Base-by-base conservation (phyloP, 1,140 invertebrate species). In the Aphidius gifuensis region DNA sequence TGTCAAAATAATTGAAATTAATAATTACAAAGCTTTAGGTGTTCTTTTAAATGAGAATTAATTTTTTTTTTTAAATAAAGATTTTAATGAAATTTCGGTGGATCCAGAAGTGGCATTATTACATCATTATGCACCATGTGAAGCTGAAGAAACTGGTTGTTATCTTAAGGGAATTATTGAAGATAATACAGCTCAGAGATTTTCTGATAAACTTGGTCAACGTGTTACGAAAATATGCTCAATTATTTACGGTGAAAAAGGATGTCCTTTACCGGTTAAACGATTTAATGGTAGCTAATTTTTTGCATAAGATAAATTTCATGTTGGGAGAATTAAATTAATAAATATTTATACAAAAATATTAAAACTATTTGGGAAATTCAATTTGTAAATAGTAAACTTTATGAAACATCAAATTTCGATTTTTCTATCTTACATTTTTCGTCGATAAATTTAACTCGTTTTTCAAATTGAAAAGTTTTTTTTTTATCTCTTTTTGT, bases 111-210 rank as follows among this genome's bases (percentile, higher is more conserved):
- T 68, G 5, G 69, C 69, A 16, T 60, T 70, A 7, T 64, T 65
- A 4, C 69, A 70, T 45, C 66, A 69, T 50, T 70, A 69, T 59
- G 49, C 68, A 43, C 61, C 61, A 6, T 69, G 82, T 67, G 83
- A 84, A 66, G 84, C 82, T 66, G 83, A 82, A 23, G 82, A 82
- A 6, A 73, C 79, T 60, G 83, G 83, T 58, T 87, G 85, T 67
- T 80, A 84, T 45, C 79, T 84, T 60, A 77, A 67, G 43, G 66
- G 73, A 9, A 74, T 78, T 16, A 72, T 75, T 9, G 69, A 78
- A 8, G 82, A 83, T 68, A 77, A 74, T 62, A 77, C 79, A 5
- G 76, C 78, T 5, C 68, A 77, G 8, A 72, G 69, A 38, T 80
- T 75, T 50, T 74, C 76, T 0, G 71, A 77, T 23, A 61, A 75